phyloP scores from a whole-genome alignment of 2,113 vertebrate genomes.

The Gymnocephalus cernua region DNA sequence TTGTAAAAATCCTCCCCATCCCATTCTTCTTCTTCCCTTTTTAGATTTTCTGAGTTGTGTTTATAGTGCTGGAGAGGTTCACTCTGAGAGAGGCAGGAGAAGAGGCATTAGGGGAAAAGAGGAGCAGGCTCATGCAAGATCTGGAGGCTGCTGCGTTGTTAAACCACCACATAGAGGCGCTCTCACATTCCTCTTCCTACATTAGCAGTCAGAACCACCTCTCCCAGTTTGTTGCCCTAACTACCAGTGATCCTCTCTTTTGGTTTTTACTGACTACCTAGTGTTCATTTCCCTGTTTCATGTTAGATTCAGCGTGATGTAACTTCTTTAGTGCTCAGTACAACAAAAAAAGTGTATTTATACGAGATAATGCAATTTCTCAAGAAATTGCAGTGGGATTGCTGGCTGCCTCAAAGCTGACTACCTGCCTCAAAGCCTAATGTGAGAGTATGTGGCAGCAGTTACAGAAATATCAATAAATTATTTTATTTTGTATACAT shows the following conservation, averaged over 20 bases:
- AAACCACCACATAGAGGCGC: conserved; percentile 60
- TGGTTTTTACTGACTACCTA: neutral
- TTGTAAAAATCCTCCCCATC: conserved; percentile 59
- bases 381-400: neutral
- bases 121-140: conserved; percentile 72
- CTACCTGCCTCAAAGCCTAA: too few relatives aligned
- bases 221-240: neutral
- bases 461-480: neutral
- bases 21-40: conserved; percentile 28
- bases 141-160: conserved; percentile 52
- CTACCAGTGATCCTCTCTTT: neutral
- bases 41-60: conserved; percentile 48
- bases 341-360: neutral
- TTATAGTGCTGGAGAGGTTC: conserved; percentile 70
- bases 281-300: neutral
- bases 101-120: neutral
- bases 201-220: conserved; percentile 14
- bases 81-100: conserved; percentile 66
- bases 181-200: conserved; percentile 6
- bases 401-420: neutral
- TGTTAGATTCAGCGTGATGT: neutral
- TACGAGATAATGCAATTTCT: neutral
- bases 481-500: neutral
- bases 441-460: neutral
- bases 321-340: neutral